These are phyloP conservation scores for Eurystomus glaucurus DNA, from an alignment of 2,797 vertebrate species.

Conservation along the genomic window DNA sequence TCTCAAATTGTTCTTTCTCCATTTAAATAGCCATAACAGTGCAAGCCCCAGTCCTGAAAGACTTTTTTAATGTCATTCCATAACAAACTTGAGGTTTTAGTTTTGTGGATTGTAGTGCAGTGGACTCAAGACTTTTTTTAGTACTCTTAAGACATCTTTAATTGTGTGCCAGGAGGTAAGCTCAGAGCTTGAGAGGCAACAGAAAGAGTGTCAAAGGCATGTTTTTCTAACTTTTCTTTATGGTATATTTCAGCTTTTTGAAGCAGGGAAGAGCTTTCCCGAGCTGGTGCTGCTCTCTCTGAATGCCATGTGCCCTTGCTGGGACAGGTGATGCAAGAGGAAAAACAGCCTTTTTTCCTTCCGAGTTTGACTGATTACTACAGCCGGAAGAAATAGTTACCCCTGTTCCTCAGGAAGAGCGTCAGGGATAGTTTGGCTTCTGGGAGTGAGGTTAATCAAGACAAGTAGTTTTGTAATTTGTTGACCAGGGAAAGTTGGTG, in stretches of 20 bases:
- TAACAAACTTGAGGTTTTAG: not conserved
- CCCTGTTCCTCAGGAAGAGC: not conserved
- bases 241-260: not conserved
- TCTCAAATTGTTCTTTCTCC: not conserved
- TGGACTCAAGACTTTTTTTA: not conserved
- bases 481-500: not conserved
- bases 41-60: not conserved
- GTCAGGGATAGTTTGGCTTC: not conserved
- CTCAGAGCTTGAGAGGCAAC: not conserved
- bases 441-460: not conserved
- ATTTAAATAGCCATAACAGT: not conserved
- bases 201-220: not conserved
- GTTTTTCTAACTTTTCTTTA: not conserved
- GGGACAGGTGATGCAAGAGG: not conserved
- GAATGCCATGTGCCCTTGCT: rapidly evolving
- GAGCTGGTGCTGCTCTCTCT: not conserved
- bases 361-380: not conserved
- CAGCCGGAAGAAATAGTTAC: not conserved
- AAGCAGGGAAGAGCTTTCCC: not conserved
- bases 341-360: not conserved
- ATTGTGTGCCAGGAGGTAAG: not conserved
- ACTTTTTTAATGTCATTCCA: not conserved
- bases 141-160: not conserved
- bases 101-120: not conserved
- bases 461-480: not conserved